These are phyloP conservation scores for Peucedramus taeniatus DNA, from an alignment of 2,113 vertebrate genomes.

Conservation along the genomic window DNA sequence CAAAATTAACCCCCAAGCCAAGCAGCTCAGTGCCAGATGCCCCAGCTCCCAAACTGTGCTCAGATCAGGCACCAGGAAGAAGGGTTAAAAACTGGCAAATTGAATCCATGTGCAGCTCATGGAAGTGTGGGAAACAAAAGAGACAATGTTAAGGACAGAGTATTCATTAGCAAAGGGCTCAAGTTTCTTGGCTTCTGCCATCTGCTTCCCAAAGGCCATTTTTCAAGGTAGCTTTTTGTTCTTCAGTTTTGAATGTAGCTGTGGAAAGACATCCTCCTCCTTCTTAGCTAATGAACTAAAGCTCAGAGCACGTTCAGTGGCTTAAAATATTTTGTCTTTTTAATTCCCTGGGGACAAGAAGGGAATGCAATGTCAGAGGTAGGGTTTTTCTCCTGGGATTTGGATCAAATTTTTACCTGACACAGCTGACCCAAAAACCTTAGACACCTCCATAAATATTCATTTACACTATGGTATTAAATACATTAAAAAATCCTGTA, in stretches of 20 bases:
- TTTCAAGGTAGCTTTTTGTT: conserved; percentile 64
- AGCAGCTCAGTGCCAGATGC: not conserved
- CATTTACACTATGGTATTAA: not conserved
- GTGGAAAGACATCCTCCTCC: conserved; percentile 7
- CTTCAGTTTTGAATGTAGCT: not conserved
- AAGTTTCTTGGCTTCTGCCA: conserved; percentile 57
- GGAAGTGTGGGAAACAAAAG: conserved; percentile 52
- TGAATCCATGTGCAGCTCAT: conserved; percentile 28
- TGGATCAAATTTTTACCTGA: not conserved
- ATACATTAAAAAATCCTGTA: not conserved
- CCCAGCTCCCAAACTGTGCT: not conserved
- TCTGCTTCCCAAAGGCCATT: conserved; percentile 38
- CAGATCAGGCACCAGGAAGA: not conserved
- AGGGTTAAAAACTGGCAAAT: conserved; percentile 33
- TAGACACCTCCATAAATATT: not conserved
- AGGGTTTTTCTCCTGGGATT: not conserved
- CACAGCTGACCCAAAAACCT: not conserved
- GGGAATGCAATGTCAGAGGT: not conserved
- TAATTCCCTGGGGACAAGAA: not conserved
- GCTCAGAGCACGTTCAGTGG: not conserved
- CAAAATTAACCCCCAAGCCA: not conserved
- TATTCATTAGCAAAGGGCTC: conserved; percentile 47
- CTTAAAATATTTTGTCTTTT: conserved; percentile 6
- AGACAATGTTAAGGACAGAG: conserved; percentile 55
- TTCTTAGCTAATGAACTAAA: not conserved